These are phyloP conservation scores for Aleiodes testaceus DNA, from an alignment of 2,888 invertebrate species.

Conservation along the genomic window DNA sequence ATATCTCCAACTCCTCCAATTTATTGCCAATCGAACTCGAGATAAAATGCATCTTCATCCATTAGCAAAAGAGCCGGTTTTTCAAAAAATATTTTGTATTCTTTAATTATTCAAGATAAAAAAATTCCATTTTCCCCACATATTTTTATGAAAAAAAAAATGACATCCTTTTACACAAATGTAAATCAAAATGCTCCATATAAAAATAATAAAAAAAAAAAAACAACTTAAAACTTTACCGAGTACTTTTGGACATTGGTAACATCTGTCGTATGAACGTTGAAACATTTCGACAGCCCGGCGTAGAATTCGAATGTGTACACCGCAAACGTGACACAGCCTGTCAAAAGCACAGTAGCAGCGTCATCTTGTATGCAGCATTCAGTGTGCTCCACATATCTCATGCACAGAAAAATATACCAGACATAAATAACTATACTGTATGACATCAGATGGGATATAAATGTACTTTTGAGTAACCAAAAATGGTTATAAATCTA, in stretches of 20 bases:
- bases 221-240: not conserved
- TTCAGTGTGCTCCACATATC: not conserved
- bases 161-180: not conserved
- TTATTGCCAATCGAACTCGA: slow-evolving; percentile 14
- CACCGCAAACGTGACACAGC: slow-evolving; percentile 31
- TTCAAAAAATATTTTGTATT: no score
- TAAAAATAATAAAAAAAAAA: not conserved
- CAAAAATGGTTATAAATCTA: no score
- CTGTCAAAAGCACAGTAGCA: slow-evolving; percentile 19
- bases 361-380: not conserved
- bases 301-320: slow-evolving; percentile 29
- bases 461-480: slow-evolving; percentile 6
- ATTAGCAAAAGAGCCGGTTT: not conserved
- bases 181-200: slow-evolving; percentile 10
- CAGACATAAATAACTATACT: slow-evolving; percentile 9
- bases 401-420: not conserved
- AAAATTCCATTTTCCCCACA: not conserved
- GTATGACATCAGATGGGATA: not conserved
- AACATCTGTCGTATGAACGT: slow-evolving; percentile 22
- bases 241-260: slow-evolving; percentile 26
- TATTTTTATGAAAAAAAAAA: not conserved
- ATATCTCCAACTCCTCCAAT: not conserved
- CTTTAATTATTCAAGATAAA: no score
- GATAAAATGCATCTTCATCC: not conserved
- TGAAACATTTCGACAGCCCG: slow-evolving; percentile 31